These are phyloP conservation scores for Mactra quadrangularis DNA, from an alignment of 1,140 invertebrate genomes.

Conservation along the genomic window DNA sequence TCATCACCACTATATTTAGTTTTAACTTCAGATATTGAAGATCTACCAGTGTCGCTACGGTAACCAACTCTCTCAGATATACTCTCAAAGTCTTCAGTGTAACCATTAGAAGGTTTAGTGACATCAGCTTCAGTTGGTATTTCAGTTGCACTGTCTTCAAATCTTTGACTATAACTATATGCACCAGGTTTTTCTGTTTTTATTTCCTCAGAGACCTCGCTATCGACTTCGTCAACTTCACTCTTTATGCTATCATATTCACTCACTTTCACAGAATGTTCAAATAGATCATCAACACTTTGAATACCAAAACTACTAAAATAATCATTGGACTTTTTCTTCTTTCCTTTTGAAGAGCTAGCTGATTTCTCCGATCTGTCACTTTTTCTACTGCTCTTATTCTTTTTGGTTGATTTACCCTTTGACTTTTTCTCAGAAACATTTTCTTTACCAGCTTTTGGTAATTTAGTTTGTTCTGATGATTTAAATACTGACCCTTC, in stretches of 20 bases:
- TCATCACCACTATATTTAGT: constrained; percentile 67
- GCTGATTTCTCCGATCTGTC: constrained; percentile 32
- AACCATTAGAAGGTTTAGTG: constrained; percentile 38
- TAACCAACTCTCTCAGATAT: constrained; percentile 69
- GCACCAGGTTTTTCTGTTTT: constrained; percentile 36
- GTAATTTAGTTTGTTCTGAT: constrained; percentile 10
- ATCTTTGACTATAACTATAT: constrained; percentile 44
- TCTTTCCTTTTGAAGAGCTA: constrained; percentile 21
- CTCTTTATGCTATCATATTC: constrained; percentile 49
- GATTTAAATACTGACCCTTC: constrained; percentile 27
- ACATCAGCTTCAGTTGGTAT: constrained; percentile 44
- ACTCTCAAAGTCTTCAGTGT: constrained; percentile 73
- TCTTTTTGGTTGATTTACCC: constrained; percentile 3
- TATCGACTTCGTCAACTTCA: constrained; percentile 42
- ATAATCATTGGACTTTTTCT: constrained; percentile 36
- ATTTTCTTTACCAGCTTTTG: constrained; percentile 16
- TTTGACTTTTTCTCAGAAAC: constrained; percentile 39
- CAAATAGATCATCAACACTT: constrained; percentile 71
- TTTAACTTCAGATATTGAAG: constrained; percentile 56
- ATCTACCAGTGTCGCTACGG: constrained; percentile 37
- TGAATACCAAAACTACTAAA: constrained; percentile 69
- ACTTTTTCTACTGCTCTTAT: constrained; percentile 38
- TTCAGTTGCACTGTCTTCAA: constrained; percentile 58
- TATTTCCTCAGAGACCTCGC: constrained; percentile 57
- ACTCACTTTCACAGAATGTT: constrained; percentile 39